phyloP scores from a whole-genome alignment of 2,888 invertebrate genomes.

The Hymenopus coronatus region DNA sequence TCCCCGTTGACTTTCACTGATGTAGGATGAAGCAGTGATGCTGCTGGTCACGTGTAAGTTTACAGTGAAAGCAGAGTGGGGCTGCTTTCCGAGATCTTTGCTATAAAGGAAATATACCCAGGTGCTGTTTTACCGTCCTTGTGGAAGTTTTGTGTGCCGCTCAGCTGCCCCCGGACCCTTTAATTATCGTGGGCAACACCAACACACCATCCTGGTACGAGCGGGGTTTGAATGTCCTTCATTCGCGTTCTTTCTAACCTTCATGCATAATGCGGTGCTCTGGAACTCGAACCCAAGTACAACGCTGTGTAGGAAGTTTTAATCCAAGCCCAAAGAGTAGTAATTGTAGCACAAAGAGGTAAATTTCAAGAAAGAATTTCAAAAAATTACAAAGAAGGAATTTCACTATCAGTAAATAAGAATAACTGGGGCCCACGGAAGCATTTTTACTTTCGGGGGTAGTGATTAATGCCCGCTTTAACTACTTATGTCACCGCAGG shows the following conservation, averaged over 20 bases:
- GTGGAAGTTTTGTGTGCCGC: neutral
- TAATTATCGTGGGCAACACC: neutral
- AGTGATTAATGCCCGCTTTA: no score
- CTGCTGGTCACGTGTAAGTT: neutral
- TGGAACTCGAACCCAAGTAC: no score
- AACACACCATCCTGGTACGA: neutral
- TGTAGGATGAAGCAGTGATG: neutral
- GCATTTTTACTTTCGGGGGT: no score
- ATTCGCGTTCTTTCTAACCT: neutral
- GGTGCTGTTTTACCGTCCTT: neutral
- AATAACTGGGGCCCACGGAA: no score
- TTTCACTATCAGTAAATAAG: no score
- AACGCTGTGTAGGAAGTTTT: no score
- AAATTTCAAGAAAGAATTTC: no score
- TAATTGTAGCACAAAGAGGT: no score
- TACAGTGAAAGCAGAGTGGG: neutral
- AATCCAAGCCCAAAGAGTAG: no score
- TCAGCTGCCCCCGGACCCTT: neutral
- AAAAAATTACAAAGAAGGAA: no score
- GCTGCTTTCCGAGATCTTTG: neutral
- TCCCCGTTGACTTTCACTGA: no score
- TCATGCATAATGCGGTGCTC: neutral
- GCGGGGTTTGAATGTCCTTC: neutral
- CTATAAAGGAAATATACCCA: neutral
- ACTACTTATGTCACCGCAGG: no score